A percentile compares a stretch with the other conserved stretches of the same genome.
Evolutionary conservation across 2,797 vertebrate species (phyloP).

Genomic region (Acipenser transmontanus): DNA sequence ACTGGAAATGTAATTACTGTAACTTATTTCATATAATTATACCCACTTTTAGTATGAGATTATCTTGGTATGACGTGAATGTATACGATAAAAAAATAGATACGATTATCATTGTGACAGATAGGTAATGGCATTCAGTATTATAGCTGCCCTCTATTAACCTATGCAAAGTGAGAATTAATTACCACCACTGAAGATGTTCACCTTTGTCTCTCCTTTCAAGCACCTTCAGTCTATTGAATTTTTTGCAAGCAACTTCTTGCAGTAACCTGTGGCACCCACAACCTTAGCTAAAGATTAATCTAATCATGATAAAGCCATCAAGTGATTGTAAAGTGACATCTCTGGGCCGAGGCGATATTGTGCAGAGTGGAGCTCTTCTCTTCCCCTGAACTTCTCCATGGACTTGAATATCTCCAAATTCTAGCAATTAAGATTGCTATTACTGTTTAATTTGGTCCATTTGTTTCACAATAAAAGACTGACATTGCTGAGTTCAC

Average conservation of each 20-base stretch:
- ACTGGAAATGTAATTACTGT: constrained; percentile 3
- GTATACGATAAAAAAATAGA: not conserved
- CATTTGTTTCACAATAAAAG: constrained; percentile 39
- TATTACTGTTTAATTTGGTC: constrained; percentile 35
- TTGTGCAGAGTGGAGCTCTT: not conserved
- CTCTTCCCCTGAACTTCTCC: constrained; percentile 1
- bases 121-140: constrained; percentile 54
- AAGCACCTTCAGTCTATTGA: constrained; percentile 42
- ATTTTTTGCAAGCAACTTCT: constrained; percentile 27
- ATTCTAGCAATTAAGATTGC: constrained; percentile 9
- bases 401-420: not conserved
- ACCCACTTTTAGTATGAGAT: not conserved
- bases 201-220: constrained; percentile 58
- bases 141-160: constrained; percentile 70
- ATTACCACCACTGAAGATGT: constrained; percentile 58
- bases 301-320: constrained; percentile 8
- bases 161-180: constrained; percentile 70
- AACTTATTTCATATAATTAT: constrained; percentile 1
- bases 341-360: not conserved
- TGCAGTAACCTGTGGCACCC: not conserved
- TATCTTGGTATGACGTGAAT: not conserved
- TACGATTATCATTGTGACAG: constrained; percentile 31
- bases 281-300: constrained; percentile 4
- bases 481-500: constrained; percentile 31
- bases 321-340: not conserved